Evolutionary conservation across 2,888 invertebrate genomes (phyloP).

Genomic region (Tinea semifulvella): DNA sequence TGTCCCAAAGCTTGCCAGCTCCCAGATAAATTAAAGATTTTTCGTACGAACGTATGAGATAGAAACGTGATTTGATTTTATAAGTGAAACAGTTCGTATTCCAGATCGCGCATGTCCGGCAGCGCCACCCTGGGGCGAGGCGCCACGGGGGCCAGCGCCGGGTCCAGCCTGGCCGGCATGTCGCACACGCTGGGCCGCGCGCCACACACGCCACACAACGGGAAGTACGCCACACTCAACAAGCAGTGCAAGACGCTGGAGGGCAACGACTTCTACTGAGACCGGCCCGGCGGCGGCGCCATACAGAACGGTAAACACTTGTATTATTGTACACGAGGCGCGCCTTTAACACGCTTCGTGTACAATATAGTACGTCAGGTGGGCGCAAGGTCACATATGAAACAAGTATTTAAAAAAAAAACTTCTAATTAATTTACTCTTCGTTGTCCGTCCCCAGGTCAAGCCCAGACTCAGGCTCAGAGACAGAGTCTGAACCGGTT

Average conservation of each 20-base stretch:
- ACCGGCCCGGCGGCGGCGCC: constrained; percentile 72
- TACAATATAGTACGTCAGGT: no score
- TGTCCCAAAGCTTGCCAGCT: no score
- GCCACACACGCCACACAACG: constrained; percentile 79
- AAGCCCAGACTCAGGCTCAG: constrained; percentile 33
- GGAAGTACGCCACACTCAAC: constrained; percentile 94
- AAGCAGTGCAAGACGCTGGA: constrained; percentile 96
- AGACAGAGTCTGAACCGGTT: constrained; percentile 62
- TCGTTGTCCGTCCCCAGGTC: background rate
- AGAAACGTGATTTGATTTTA: no score
- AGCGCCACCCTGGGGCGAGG: constrained; percentile 48
- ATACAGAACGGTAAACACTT: background rate
- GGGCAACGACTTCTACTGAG: constrained; percentile 95
- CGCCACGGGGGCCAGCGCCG: constrained; percentile 31
- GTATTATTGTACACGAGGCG: no score
- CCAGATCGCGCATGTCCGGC: constrained; percentile 48
- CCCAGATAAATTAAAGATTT: background rate
- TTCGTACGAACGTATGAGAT: no score
- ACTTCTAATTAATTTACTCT: no score
- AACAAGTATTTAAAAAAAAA: no score
- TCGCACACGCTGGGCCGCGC: constrained; percentile 75
- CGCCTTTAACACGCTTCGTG: no score
- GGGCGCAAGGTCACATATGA: no score
- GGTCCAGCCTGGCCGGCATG: constrained; percentile 46
- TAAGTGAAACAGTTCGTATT: no score